Evolutionary conservation across 2,797 vertebrate species (phyloP).

Genomic region (Dryobates pubescens): DNA sequence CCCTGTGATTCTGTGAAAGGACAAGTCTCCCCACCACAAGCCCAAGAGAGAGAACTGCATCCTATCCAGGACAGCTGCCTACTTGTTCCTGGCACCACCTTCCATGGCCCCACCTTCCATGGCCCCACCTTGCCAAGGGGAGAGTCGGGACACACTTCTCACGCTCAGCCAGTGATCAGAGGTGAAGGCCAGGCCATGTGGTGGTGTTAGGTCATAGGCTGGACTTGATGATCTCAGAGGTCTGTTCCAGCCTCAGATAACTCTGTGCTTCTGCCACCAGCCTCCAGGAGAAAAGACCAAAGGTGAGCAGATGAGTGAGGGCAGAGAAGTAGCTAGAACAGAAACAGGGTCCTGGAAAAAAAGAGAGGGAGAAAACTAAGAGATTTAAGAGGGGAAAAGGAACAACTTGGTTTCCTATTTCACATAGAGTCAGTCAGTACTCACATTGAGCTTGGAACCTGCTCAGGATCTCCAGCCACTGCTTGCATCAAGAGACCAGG

Average conservation of each 20-base stretch:
- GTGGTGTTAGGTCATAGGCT: too few species aligned
- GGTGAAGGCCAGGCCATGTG: neutral
- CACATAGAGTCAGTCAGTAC: neutral
- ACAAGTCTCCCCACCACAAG: neutral
- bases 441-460: neutral
- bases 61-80: neutral
- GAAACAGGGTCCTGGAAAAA: neutral
- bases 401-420: neutral
- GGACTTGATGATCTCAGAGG: too few species aligned
- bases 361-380: neutral
- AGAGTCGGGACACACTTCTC: neutral
- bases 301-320: neutral
- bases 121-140: neutral
- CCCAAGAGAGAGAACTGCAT: neutral
- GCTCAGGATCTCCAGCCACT: neutral
- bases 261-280: neutral
- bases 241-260: too few species aligned
- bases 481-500: neutral
- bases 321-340: neutral
- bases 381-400: neutral
- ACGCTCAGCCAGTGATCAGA: neutral
- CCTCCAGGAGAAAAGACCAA: rapidly evolving
- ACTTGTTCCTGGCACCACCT: neutral
- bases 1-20: neutral
- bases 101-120: neutral